phyloP scores from a whole-genome alignment of 2,113 vertebrate genomes.

The Heterochromis multidens region DNA sequence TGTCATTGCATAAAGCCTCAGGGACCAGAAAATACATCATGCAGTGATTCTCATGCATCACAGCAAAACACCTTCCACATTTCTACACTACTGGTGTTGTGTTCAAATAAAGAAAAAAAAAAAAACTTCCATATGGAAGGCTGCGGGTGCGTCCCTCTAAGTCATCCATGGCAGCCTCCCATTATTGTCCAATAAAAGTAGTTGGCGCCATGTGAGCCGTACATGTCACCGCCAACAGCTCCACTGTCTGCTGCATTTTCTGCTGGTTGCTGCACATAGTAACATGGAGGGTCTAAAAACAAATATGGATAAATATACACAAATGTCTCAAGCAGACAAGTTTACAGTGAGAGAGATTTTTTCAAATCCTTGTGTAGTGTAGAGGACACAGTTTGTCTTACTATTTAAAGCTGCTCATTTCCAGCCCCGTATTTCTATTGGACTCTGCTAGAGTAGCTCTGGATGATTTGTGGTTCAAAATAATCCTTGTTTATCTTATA shows the following conservation, averaged over 20 bases:
- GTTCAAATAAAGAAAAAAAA: conserved; percentile 9
- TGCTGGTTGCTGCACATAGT: background rate
- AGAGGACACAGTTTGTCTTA: background rate
- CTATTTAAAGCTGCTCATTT: background rate
- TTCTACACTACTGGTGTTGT: background rate
- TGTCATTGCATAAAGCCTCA: background rate
- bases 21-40: conserved; percentile 28
- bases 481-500: too few species aligned
- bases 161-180: conserved; percentile 53
- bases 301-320: conserved; percentile 1
- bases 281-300: background rate
- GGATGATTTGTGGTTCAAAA: accelerated
- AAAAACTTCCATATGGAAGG: conserved; percentile 21
- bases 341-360: background rate
- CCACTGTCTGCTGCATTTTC: conserved; percentile 37
- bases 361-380: background rate
- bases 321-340: background rate
- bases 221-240: conserved; percentile 40
- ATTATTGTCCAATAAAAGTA: conserved; percentile 68
- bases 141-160: conserved; percentile 45
- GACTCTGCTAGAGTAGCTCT: background rate
- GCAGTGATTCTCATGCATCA: background rate
- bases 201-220: conserved; percentile 44
- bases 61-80: background rate
- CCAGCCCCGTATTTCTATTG: too few species aligned